Percentiles rank a stretch among this genome's conserved stretches.
Conservation (phyloP, 2,113 vertebrate species). For the Bungarus multicinctus region DNA sequence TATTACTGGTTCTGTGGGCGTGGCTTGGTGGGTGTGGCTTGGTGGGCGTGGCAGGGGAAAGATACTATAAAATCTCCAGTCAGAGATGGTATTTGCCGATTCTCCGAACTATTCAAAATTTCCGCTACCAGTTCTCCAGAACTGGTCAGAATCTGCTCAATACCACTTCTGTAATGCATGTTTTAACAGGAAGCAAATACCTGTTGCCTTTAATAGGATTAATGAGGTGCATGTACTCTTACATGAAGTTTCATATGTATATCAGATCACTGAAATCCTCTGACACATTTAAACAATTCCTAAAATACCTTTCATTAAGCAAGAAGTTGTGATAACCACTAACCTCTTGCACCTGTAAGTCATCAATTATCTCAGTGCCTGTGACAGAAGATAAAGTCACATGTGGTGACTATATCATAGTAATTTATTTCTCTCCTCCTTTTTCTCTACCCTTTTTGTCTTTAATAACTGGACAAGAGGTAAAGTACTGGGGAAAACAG, state of each 20-base stretch:
- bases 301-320: background rate
- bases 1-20: no score
- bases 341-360: background rate
- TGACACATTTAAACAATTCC: background rate
- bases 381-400: background rate
- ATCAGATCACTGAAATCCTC: background rate
- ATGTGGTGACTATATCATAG: background rate
- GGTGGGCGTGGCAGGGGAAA: no score
- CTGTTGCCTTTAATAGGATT: background rate
- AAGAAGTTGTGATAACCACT: background rate
- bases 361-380: background rate
- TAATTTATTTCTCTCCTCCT: background rate
- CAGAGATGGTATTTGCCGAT: no score
- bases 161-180: background rate
- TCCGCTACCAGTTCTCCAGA: no score
- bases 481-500: background rate
- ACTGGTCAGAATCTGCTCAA: no score
- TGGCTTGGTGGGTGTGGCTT: no score
- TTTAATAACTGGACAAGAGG: background rate
- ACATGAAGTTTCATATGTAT: background rate
- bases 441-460: background rate
- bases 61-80: no score
- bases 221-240: background rate
- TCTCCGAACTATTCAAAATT: no score
- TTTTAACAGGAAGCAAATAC: background rate